Percentiles rank a stretch among this genome's conserved stretches.
Evolutionary conservation across 2,888 invertebrate species (phyloP).

Genomic region (Pristionchus maxplancki): DNA sequence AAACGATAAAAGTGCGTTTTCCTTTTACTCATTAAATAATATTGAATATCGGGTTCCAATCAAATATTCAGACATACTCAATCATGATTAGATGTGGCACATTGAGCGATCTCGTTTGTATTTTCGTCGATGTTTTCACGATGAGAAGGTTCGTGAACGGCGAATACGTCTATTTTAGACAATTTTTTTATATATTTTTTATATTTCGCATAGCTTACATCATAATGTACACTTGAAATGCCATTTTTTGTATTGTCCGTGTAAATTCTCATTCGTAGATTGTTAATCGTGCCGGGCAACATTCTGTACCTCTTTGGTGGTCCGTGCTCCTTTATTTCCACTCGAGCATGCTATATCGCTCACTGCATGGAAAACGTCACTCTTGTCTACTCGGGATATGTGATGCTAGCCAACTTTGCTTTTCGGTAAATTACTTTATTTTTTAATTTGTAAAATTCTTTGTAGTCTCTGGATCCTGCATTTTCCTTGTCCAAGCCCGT

Average conservation of each 20-base stretch:
- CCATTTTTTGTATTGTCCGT: too few relatives aligned
- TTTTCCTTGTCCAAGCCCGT: not conserved
- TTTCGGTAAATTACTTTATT: not conserved
- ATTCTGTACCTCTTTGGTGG: not conserved
- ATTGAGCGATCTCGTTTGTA: not conserved
- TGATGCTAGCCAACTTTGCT: not conserved
- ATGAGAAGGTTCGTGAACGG: too few relatives aligned
- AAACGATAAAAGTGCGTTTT: not conserved
- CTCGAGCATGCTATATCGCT: not conserved
- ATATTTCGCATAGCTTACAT: too few relatives aligned
- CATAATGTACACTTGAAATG: too few relatives aligned
- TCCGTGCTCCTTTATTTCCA: not conserved
- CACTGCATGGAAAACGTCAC: not conserved
- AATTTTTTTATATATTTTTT: too few relatives aligned
- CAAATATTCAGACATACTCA: conserved; percentile 9
- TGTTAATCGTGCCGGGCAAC: not conserved
- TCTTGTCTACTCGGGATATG: not conserved
- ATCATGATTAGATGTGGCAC: not conserved
- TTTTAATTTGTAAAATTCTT: not conserved
- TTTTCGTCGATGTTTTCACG: not conserved
- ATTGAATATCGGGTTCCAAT: too few relatives aligned
- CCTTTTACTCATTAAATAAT: too few relatives aligned
- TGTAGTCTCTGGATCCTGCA: not conserved
- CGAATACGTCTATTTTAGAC: too few relatives aligned
- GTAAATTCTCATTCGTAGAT: not conserved